Percentiles rank a stretch among this genome's conserved stretches.
These are phyloP conservation scores for Drosophila emarginata DNA, from an alignment of 2,888 invertebrate genomes.

Conservation along the genomic window DNA sequence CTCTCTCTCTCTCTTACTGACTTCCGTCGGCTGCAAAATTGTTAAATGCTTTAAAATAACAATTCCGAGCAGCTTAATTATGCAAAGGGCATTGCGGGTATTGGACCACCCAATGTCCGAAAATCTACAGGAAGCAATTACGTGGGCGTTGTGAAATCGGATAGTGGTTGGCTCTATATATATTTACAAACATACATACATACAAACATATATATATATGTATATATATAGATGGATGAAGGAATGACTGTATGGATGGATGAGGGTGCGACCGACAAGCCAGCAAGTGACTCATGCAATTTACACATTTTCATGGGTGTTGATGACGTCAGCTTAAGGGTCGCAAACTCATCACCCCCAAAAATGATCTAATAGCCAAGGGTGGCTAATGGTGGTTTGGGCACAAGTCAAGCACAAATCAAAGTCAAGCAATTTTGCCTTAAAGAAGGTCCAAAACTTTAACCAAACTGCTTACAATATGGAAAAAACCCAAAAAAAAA, in stretches of 20 bases:
- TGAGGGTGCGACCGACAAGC: slow-evolving; percentile 6
- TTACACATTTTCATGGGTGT: slow-evolving; percentile 49
- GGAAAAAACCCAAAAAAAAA: background rate
- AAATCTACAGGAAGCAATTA: slow-evolving; percentile 72
- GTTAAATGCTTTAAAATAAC: slow-evolving; percentile 65
- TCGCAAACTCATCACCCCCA: background rate
- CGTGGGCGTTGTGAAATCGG: slow-evolving; percentile 74
- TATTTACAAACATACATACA: background rate
- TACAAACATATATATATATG: too few relatives aligned
- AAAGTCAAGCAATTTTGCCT: slow-evolving; percentile 65
- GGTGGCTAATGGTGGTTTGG: background rate
- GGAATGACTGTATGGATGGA: background rate
- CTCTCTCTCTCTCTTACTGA: slow-evolving; percentile 4
- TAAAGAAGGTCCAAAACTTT: slow-evolving; percentile 47
- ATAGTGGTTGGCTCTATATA: slow-evolving; percentile 58
- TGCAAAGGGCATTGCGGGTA: slow-evolving; percentile 25
- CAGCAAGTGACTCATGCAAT: slow-evolving; percentile 63
- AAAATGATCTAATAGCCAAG: slow-evolving; percentile 2
- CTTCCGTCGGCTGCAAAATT: slow-evolving; percentile 64
- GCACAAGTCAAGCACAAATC: slow-evolving; percentile 57
- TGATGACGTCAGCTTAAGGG: slow-evolving; percentile 67
- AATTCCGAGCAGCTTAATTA: slow-evolving; percentile 49
- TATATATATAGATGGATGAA: slow-evolving; percentile 15
- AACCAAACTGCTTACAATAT: slow-evolving; percentile 8
- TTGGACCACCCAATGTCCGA: slow-evolving; percentile 53